Base-by-base conservation (phyloP, 2,888 invertebrate species). In the Drosophila eohydei region DNA sequence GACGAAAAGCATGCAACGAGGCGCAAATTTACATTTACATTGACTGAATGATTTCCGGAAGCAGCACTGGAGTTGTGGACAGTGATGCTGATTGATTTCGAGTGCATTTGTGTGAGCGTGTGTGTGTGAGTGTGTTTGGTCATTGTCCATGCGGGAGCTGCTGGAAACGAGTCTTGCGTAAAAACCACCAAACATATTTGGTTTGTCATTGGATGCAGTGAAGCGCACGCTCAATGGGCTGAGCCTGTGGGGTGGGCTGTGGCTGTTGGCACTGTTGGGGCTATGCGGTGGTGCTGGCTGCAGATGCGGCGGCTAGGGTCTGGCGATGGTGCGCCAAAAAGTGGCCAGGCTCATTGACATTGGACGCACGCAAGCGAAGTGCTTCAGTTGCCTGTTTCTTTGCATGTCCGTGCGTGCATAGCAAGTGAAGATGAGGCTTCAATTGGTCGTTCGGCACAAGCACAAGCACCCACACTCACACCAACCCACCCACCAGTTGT, bases 111-210 rank as follows among this genome's bases (percentile, higher is more conserved):
- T 65, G 34, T 61, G 40, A 21, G 28, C 58, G 40, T 52, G 59
- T 46, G 46, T 62, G 50, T 41, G 36, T 41, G 62, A 44, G 50
- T 48, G 61, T 58, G 50, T 54, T 30, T 44, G 74, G 51, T 21
- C 43, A 36, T 50, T 75, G 60, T 62, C 44, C 66, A 74, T 55
- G 69, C 44, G 57, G 43, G 34, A n/a, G 40, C 44, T 56, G 68
- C 26, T 44, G 56, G 52, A 43, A 65, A 58, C 83, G 77, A 73
- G 58, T 78, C 81, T 88, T 77, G 87, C 78, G 85, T 78, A 85
- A 89, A 89, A 91, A 89, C 91, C 91, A 92, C 91, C 86, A 91
- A 91, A 89, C 89, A 91, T 91, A 89, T 90, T 90, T 89, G 89
- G 81, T 83, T 84, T 87, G 89, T 89, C 86, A 89, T 88, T 90